Evolutionary conservation across 1,140 invertebrate genomes (phyloP).

Genomic region (Neodiprion virginianus): DNA sequence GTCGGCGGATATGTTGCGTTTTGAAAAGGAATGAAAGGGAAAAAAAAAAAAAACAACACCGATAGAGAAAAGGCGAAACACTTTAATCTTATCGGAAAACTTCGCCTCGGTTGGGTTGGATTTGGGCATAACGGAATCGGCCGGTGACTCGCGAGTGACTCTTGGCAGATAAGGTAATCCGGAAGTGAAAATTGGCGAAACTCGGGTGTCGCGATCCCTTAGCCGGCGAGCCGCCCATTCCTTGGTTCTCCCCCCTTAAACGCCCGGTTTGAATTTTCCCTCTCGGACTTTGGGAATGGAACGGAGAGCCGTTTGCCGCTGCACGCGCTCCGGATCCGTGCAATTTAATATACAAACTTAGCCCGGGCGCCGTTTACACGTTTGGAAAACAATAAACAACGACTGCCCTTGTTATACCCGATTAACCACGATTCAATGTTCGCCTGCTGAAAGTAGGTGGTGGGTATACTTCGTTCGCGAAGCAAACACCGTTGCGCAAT

Average conservation of each 20-base stretch:
- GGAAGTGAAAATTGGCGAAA: conserved; percentile 47
- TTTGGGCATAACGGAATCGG: conserved; percentile 29
- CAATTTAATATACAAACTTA: not conserved
- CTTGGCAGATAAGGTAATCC: conserved; percentile 61
- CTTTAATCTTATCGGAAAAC: too few relatives aligned
- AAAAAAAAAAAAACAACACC: too few relatives aligned
- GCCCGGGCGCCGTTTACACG: not conserved
- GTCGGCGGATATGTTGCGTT: too few relatives aligned
- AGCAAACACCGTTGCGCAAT: not conserved
- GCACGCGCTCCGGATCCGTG: not conserved
- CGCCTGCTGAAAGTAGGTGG: not conserved
- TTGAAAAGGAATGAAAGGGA: too few relatives aligned
- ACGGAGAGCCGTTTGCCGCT: not conserved
- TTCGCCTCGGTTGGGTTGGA: too few relatives aligned
- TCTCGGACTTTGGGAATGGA: conserved; percentile 28
- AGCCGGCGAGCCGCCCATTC: not conserved
- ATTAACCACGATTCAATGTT: conserved; percentile 31
- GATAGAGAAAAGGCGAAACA: too few relatives aligned
- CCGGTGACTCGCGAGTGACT: conserved; percentile 44
- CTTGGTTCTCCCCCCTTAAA: conserved; percentile 10
- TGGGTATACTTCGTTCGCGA: not conserved
- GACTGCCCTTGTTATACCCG: conserved; percentile 35
- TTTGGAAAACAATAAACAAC: conserved; percentile 55
- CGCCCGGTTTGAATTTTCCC: conserved; percentile 22
- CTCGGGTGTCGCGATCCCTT: not conserved